These are phyloP conservation scores for Hippocampus kuda DNA, from an alignment of 2,797 vertebrate genomes.

Conservation along the genomic window DNA sequence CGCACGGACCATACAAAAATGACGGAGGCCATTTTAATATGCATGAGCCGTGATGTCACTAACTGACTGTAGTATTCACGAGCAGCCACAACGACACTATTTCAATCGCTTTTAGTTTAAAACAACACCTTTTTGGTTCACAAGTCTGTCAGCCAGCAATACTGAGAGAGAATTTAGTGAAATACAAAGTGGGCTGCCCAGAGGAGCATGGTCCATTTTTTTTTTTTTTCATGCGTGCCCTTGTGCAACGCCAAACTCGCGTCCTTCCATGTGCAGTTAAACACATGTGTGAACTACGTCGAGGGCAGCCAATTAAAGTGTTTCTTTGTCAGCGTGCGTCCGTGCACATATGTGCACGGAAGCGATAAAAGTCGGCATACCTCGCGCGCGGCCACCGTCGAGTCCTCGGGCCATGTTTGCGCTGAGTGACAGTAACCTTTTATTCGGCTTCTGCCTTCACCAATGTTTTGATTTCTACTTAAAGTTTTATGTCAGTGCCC, in stretches of 20 bases:
- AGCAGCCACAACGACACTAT: too few species aligned
- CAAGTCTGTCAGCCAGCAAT: too few species aligned
- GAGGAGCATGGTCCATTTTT: conserved; percentile 4
- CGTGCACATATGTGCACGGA: conserved; percentile 47
- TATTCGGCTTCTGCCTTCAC: conserved; percentile 71
- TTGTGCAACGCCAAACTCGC: conserved; percentile 13
- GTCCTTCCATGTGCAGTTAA: conserved; percentile 7
- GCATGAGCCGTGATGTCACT: too few species aligned
- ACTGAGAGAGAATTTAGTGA: too few species aligned
- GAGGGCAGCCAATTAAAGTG: conserved; percentile 2
- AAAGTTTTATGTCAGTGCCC: conserved; percentile 86
- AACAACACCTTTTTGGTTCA: too few species aligned
- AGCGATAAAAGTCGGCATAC: conserved; percentile 54
- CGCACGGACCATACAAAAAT: not conserved
- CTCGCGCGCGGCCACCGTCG: conserved; percentile 52
- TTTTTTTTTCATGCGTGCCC: conserved; percentile 15
- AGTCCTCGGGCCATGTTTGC: conserved; percentile 68
- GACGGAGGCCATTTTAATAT: not conserved
- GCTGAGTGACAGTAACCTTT: conserved; percentile 83
- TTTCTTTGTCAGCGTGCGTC: conserved; percentile 1
- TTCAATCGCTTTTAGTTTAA: too few species aligned
- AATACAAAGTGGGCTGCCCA: conserved; percentile 27
- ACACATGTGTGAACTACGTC: conserved; percentile 20
- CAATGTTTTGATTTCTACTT: conserved; percentile 96
- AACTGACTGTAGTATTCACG: too few species aligned